These are phyloP conservation scores for Edolisoma coerulescens DNA, from an alignment of 2,113 vertebrate species.

Conservation along the genomic window DNA sequence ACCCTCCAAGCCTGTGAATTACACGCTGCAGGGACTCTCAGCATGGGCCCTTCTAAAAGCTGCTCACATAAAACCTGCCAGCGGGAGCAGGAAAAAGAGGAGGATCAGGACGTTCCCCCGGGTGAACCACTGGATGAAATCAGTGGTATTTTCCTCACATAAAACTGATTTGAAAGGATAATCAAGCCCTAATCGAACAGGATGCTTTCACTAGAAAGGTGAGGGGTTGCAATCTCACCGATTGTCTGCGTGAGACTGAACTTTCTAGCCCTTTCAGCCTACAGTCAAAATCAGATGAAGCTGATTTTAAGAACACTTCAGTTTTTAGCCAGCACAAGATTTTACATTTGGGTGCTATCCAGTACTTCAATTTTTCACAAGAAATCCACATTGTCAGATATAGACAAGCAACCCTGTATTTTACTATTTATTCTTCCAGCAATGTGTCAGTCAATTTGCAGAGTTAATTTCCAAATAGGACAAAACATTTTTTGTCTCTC, in stretches of 20 bases:
- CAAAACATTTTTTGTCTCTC: conserved; percentile 49
- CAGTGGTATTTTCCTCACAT: not conserved
- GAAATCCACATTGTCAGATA: not conserved
- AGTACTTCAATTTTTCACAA: conserved; percentile 41
- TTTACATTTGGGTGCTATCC: conserved; percentile 28
- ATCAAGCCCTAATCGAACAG: not conserved
- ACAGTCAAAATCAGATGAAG: not conserved
- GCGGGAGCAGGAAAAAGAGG: not conserved
- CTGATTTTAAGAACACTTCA: not conserved
- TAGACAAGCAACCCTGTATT: not conserved
- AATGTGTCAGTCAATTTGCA: conserved; percentile 52
- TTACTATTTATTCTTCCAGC: conserved; percentile 33
- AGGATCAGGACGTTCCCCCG: not conserved
- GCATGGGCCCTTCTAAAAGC: not conserved
- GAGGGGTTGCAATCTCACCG: not conserved
- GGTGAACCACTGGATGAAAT: not conserved
- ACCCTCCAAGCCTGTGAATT: not conserved
- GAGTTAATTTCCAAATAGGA: conserved; percentile 67
- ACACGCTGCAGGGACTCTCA: not conserved
- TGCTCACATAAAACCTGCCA: not conserved
- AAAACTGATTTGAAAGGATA: not conserved
- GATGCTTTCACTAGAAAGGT: not conserved
- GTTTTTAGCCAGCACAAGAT: not conserved
- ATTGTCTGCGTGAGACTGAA: not conserved
- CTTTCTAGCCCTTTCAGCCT: not conserved